These are phyloP conservation scores for Orchestia grillus DNA, from an alignment of 1,140 invertebrate genomes.

Conservation along the genomic window DNA sequence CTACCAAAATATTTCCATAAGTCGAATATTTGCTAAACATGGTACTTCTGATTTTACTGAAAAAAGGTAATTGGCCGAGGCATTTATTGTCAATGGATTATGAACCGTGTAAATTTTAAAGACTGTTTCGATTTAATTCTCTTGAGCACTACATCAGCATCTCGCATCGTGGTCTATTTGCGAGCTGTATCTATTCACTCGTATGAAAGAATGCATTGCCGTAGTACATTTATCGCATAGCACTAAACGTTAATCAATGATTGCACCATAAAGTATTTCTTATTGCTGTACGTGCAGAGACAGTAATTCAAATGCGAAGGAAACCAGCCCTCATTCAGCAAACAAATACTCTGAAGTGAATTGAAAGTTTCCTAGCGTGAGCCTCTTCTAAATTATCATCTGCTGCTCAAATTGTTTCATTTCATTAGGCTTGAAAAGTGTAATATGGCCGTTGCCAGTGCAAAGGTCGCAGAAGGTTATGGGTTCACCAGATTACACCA, in stretches of 20 bases:
- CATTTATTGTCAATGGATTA: not conserved
- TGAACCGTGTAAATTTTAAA: not conserved
- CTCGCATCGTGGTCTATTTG: not conserved
- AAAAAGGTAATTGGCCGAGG: too few relatives aligned
- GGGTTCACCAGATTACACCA: not conserved
- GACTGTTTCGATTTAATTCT: not conserved
- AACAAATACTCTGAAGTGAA: not conserved
- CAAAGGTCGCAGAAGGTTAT: not conserved
- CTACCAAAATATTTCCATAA: too few relatives aligned
- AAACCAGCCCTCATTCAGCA: not conserved
- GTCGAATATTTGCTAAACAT: not conserved
- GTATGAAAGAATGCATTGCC: too few relatives aligned
- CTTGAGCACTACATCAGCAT: not conserved
- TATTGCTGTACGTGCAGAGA: not conserved
- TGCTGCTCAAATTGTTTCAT: not conserved
- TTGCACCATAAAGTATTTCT: not conserved
- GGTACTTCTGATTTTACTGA: not conserved
- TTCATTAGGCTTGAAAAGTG: not conserved
- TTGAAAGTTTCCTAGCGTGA: not conserved
- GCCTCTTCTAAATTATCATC: not conserved
- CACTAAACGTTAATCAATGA: too few relatives aligned
- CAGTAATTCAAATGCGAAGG: not conserved
- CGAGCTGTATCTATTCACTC: not conserved
- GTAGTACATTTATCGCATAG: too few relatives aligned
- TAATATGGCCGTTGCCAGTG: not conserved